Evolutionary conservation across 2,888 invertebrate species (phyloP).

Genomic region (Diplolepis rosae): DNA sequence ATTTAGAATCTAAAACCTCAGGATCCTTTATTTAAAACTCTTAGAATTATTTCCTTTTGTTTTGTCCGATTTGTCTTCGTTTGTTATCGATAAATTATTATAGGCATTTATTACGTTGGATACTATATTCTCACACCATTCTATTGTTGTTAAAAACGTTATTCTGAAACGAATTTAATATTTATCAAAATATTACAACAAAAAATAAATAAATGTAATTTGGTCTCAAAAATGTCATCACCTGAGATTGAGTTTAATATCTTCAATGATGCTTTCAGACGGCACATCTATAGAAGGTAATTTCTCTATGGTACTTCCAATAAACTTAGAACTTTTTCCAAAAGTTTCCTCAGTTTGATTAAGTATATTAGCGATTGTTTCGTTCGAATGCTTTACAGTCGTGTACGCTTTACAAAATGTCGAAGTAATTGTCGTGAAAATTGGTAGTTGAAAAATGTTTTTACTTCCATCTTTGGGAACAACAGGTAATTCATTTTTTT

Average conservation of each 20-base stretch:
- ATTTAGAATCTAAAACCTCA: too few relatives aligned
- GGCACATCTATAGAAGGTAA: slow-evolving; percentile 72
- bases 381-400: slow-evolving; percentile 53
- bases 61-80: slow-evolving; percentile 30
- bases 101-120: not conserved
- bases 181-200: not conserved
- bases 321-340: slow-evolving; percentile 48
- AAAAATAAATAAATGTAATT: not conserved
- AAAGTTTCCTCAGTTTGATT: slow-evolving; percentile 53
- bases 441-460: slow-evolving; percentile 51
- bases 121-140: slow-evolving; percentile 14
- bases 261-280: slow-evolving; percentile 67
- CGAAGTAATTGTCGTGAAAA: slow-evolving; percentile 53
- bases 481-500: slow-evolving; percentile 23
- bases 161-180: not conserved
- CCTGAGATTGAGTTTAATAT: slow-evolving; percentile 56
- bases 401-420: slow-evolving; percentile 53
- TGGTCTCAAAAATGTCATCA: not conserved
- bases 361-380: slow-evolving; percentile 53
- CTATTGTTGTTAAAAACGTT: not conserved
- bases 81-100: slow-evolving; percentile 34
- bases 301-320: slow-evolving; percentile 69
- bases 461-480: slow-evolving; percentile 36
- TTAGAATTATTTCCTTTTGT: slow-evolving; percentile 26
- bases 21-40: slow-evolving; percentile 1